phyloP scores from a whole-genome alignment of 1,140 invertebrate species.

The Drosophila sp. region DNA sequence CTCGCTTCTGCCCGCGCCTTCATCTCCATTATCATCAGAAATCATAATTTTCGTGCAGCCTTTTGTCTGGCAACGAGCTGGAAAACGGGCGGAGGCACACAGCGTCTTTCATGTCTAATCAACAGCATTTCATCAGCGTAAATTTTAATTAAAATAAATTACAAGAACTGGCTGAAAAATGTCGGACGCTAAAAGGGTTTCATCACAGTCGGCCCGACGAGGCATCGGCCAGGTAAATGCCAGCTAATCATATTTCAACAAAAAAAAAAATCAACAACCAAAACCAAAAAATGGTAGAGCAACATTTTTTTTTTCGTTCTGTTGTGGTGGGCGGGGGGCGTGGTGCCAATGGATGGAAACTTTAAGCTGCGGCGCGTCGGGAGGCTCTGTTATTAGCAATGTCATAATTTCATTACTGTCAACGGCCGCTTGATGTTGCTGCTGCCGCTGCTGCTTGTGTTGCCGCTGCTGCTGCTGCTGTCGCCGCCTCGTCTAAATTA shows the following conservation, averaged over 20 bases:
- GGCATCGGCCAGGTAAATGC: slow-evolving; percentile 51
- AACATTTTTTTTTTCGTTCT: not conserved
- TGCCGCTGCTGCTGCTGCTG: slow-evolving; percentile 27
- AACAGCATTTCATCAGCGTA: slow-evolving; percentile 75
- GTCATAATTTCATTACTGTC: slow-evolving; percentile 82
- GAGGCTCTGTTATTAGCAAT: slow-evolving; percentile 74
- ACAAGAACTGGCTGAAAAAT: slow-evolving; percentile 65
- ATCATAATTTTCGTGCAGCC: slow-evolving; percentile 3
- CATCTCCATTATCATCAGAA: too few relatives aligned
- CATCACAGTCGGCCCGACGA: slow-evolving; percentile 6
- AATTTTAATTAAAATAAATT: slow-evolving; percentile 81
- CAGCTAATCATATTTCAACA: slow-evolving; percentile 74
- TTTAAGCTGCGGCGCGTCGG: slow-evolving; percentile 52
- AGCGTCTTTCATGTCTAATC: slow-evolving; percentile 71
- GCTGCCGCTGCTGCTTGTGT: slow-evolving; percentile 17
- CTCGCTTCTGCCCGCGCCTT: not conserved
- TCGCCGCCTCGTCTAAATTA: slow-evolving; percentile 66
- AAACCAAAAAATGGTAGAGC: not conserved
- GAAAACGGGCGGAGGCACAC: not conserved
- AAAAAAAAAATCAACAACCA: slow-evolving; percentile 18
- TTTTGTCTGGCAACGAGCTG: slow-evolving; percentile 26
- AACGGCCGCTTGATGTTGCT: slow-evolving; percentile 56
- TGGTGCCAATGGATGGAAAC: not conserved
- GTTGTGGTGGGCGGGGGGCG: not conserved
- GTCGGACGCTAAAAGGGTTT: slow-evolving; percentile 60